Conservation (phyloP, 2,888 invertebrate genomes). For the Hypomecis punctinalis region DNA sequence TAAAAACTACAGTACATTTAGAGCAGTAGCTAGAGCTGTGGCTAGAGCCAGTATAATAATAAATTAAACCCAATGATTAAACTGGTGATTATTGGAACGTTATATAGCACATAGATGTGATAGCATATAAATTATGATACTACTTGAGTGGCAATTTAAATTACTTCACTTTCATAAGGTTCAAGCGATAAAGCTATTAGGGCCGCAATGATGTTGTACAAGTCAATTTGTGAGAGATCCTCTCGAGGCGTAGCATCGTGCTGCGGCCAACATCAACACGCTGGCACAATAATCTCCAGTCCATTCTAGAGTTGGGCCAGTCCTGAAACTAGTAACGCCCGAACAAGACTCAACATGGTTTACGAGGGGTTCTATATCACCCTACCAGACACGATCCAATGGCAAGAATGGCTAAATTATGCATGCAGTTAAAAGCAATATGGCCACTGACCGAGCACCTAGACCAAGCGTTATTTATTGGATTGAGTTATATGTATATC, state of each 20-base stretch:
- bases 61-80: neutral
- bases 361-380: conserved; percentile 38
- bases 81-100: neutral
- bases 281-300: conserved; percentile 5
- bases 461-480: conserved; percentile 33
- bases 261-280: conserved; percentile 49
- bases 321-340: conserved; percentile 15
- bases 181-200: conserved; percentile 50
- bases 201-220: conserved; percentile 54
- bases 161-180: conserved; percentile 39
- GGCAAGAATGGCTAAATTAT: conserved; percentile 41
- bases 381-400: conserved; percentile 37
- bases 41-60: neutral
- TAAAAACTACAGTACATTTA: neutral
- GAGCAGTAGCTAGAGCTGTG: neutral
- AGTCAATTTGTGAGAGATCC: conserved; percentile 58
- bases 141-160: conserved; percentile 30
- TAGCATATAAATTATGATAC: conserved; percentile 34
- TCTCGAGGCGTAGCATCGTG: conserved; percentile 42
- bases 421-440: conserved; percentile 43
- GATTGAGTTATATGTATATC: conserved; percentile 20
- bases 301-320: conserved; percentile 13
- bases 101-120: conserved; percentile 13
- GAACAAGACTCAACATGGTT: conserved; percentile 28
- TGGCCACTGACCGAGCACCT: conserved; percentile 37